Percentiles rank a stretch among this genome's conserved stretches.
phyloP scores from a whole-genome alignment of 2,797 vertebrate species.

The Eulemur rubriventer region DNA sequence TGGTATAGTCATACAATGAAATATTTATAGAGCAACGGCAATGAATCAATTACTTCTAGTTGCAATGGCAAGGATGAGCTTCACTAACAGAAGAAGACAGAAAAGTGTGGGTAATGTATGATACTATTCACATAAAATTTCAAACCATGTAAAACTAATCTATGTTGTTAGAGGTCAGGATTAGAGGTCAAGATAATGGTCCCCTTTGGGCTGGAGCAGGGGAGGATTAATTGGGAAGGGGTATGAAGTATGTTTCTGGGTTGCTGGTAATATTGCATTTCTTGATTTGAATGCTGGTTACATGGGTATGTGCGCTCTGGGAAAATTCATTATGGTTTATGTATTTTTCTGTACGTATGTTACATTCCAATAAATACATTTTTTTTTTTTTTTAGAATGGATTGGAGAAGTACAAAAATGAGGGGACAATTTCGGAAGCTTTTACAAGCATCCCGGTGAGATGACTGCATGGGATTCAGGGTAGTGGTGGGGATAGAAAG shows the following conservation, averaged over 20 bases:
- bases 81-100: background rate
- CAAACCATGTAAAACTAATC: background rate
- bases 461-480: background rate
- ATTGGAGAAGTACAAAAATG: background rate
- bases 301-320: background rate
- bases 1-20: background rate
- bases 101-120: background rate
- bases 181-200: background rate
- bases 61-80: background rate
- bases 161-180: background rate
- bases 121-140: background rate
- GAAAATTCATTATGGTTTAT: background rate
- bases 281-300: background rate
- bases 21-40: slow-evolving; percentile 14
- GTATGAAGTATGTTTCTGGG: background rate
- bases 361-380: background rate
- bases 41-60: background rate
- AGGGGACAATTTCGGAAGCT: background rate
- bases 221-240: background rate
- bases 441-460: background rate
- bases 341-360: background rate
- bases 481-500: background rate
- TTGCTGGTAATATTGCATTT: background rate
- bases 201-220: background rate
- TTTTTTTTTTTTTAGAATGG: background rate